Evolutionary conservation across 2,113 vertebrate species (phyloP).

Genomic region (Electrona antarctica): DNA sequence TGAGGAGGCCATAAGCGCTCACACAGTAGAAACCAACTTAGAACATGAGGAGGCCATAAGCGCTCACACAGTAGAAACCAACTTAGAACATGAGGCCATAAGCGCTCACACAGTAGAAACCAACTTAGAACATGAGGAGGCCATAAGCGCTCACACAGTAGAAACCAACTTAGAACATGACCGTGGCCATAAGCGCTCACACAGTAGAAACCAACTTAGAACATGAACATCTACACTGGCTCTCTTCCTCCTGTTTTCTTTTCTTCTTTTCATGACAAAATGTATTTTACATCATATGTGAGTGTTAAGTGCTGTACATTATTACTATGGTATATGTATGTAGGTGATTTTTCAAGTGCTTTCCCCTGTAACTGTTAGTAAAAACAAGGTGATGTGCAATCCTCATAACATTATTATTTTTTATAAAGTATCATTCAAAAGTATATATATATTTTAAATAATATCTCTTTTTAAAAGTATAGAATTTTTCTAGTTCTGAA

Average conservation of each 20-base stretch:
- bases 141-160: conserved; percentile 49
- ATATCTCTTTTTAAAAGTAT: conserved; percentile 57
- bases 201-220: too few species aligned
- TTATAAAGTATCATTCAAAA: conserved; percentile 40
- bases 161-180: conserved; percentile 24
- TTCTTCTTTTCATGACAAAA: conserved; percentile 20
- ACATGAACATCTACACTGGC: conserved; percentile 48
- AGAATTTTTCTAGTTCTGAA: conserved; percentile 43
- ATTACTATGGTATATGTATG: conserved; percentile 27
- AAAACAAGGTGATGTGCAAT: conserved; percentile 49
- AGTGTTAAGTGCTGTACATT: conserved; percentile 52
- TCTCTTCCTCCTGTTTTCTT: conserved; percentile 24
- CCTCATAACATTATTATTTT: conserved; percentile 16
- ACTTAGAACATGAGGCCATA: conserved; percentile 55
- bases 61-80: too few species aligned
- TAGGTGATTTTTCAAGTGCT: conserved; percentile 54
- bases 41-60: conserved; percentile 29
- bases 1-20: conserved; percentile 29
- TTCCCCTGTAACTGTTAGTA: conserved; percentile 19
- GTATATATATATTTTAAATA: conserved; percentile 20
- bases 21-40: too few species aligned
- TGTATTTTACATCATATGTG: conserved; percentile 12
- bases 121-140: conserved; percentile 25
- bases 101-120: conserved; percentile 45
- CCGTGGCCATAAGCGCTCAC: conserved; percentile 28